Percentiles rank a stretch among this genome's conserved stretches.
phyloP scores from a whole-genome alignment of 1,140 invertebrate species.

The Choristoneura fumiferana region DNA sequence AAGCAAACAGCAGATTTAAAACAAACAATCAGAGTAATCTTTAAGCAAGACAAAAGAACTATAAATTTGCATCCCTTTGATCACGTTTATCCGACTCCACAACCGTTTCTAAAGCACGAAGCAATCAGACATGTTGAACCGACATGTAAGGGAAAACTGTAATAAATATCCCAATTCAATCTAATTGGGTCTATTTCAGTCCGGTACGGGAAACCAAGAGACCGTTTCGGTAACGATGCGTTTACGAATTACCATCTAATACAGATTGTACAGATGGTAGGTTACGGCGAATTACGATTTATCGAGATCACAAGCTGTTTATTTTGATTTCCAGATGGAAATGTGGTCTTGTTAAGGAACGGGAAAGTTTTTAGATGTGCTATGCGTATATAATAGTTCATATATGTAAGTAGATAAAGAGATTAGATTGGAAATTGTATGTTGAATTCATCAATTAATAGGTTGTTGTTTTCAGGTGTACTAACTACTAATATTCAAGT shows the following conservation, averaged over 20 bases:
- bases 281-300: constrained; percentile 59
- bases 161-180: constrained; percentile 17
- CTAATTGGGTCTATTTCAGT: constrained; percentile 14
- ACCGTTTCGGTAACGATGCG: constrained; percentile 5
- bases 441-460: no score
- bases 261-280: constrained; percentile 36
- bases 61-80: no score
- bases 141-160: constrained; percentile 12
- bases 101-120: no score
- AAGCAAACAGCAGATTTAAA: no score
- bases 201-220: constrained; percentile 4
- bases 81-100: background rate
- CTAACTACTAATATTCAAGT: no score
- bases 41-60: no score
- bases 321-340: constrained; percentile 41
- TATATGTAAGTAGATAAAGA: no score
- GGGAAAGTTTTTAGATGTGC: constrained; percentile 17
- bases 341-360: constrained; percentile 19
- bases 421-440: no score
- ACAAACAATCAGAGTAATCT: no score
- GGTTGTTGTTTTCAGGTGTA: no score
- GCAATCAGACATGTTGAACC: constrained; percentile 1
- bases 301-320: constrained; percentile 45
- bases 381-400: background rate
- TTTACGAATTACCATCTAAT: constrained; percentile 47